Conservation (phyloP, 1,140 invertebrate genomes). For the Thalassaphorura encarpata region DNA sequence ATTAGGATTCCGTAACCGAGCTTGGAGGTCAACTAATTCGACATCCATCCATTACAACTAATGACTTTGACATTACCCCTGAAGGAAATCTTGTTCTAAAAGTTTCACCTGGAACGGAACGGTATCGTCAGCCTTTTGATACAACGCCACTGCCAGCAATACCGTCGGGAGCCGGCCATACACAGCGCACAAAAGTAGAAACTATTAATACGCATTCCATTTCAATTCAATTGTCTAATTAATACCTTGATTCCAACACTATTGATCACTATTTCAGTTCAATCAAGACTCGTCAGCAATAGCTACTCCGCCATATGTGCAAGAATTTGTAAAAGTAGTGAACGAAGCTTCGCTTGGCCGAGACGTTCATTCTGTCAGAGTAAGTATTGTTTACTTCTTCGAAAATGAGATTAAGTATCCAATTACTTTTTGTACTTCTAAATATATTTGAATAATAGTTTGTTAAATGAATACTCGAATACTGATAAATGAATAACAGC, state of each 20-base stretch:
- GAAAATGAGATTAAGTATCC: constrained; percentile 15
- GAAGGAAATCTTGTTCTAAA: constrained; percentile 54
- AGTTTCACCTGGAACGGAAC: constrained; percentile 40
- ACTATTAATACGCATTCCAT: too few species aligned
- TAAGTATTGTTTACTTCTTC: too few species aligned
- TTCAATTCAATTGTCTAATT: too few species aligned
- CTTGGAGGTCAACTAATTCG: constrained; percentile 67
- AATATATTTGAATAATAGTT: constrained; percentile 10
- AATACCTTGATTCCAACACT: too few species aligned
- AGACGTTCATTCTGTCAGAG: constrained; percentile 49
- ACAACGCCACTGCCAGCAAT: constrained; percentile 20
- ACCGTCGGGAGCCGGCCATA: too few species aligned
- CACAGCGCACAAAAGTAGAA: too few species aligned
- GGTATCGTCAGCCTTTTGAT: constrained; percentile 31
- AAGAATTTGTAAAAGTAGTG: constrained; percentile 54
- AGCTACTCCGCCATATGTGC: constrained; percentile 49
- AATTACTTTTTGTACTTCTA: constrained; percentile 10
- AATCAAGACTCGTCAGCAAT: too few species aligned
- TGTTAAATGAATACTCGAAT: too few species aligned
- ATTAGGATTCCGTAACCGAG: constrained; percentile 65
- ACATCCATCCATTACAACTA: constrained; percentile 81
- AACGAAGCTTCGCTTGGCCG: constrained; percentile 52
- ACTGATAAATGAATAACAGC: too few species aligned
- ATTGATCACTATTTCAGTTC: too few species aligned
- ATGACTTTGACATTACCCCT: constrained; percentile 79